Base-by-base conservation (phyloP, 2,113 vertebrate species). In the Actenoides hombroni region DNA sequence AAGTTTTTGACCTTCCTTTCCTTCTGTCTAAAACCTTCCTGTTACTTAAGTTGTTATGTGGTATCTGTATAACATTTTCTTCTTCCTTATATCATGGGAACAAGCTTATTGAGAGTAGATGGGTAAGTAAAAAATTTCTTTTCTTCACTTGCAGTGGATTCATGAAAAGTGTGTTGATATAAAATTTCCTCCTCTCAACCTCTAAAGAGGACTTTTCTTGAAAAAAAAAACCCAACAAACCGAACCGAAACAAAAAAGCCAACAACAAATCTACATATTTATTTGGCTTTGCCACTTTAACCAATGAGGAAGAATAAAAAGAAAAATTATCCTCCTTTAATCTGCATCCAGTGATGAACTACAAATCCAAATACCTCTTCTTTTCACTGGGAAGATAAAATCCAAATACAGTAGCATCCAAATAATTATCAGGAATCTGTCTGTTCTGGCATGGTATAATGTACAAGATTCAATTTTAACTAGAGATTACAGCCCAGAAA, bases 401-500 rank as follows among this genome's bases (percentile, higher is more conserved):
- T 96, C 89, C 96, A 94, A 94, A 94, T 95, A 85, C 60, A 88
- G 92, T 91, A 95, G 39, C 87, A 97, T 97, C 84, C 84, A 97
- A 96, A 97, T 97, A 98, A 97, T 98, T 98, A 96, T 90, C 73
- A 90, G 83, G 67, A 95, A 48, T 95, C 93, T 94, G 97, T 35
- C 79, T 92, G 71, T 86, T 53, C 81, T 97, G 95, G 95, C 92
- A 97, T 83, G 68, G 83, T 93, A 75, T 76, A 97, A 93, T 94
- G 94, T 91, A 95, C 91, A 97, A 97, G 94, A 98, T 97, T 97
- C 96, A 98, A 94, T 98, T 98, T 97, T 97, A 97, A 97, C 95
- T 96, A 96, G 96, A 97, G 95, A 98, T 97, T 98, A 97, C 93
- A 97, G 94, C 77, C 86, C 46, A 33, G 82, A 78, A 97, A 96